Evolutionary conservation across 2,797 vertebrate genomes (phyloP), one percentile per base, ranked within the genome.

Genomic region (Acanthornis magna): DNA sequence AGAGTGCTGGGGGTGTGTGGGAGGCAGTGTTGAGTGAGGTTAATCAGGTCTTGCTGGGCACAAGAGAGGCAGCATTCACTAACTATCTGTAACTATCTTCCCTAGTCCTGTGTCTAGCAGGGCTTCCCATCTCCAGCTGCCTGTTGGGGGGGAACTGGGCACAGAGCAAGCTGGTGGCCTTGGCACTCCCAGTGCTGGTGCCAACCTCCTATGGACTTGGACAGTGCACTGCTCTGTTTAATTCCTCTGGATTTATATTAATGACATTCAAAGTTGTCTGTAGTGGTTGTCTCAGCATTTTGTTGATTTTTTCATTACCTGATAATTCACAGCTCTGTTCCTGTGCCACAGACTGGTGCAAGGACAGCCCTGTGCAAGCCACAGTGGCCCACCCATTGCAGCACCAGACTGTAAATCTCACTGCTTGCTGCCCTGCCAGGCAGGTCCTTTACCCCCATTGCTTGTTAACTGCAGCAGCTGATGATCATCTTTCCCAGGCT

Each of bases 281-380:
- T 53, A 87, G 54, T 27, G 77, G 80, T 53, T 51, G 53, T 27
- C 55, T 95, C 92, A 93, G 92, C 73, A 61, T 61, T 91, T 82
- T 89, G 45, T 88, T 91, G 8, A 51, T 72, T 91, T 87, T 95
- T 90, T 75, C n/a, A 80, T 84, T 93, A 83, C 65, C 74, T 89
- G 93, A 25, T 94, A 93, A 93, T 90, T 96, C 93, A 87, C 2
- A 0, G 36, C 76, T 83, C 53, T 82, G 58, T 53, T 89, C 57
- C 0, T 19, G 25, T 40, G 66, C 60, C 62, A 86, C 40, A 61
- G 3, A 47, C 54, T 72, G 43, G 53, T 10, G 26, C 72, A 62
- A 72, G 73, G 91, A 42, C 74, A 63, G 77, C 68, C 91, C 73
- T 78, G 25, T 63, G 58, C 70, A 34, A 88, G 67, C 74, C 40